These are phyloP conservation scores for Phyllotis vaccarum DNA, from an alignment of 2,797 vertebrate genomes.

Conservation along the genomic window DNA sequence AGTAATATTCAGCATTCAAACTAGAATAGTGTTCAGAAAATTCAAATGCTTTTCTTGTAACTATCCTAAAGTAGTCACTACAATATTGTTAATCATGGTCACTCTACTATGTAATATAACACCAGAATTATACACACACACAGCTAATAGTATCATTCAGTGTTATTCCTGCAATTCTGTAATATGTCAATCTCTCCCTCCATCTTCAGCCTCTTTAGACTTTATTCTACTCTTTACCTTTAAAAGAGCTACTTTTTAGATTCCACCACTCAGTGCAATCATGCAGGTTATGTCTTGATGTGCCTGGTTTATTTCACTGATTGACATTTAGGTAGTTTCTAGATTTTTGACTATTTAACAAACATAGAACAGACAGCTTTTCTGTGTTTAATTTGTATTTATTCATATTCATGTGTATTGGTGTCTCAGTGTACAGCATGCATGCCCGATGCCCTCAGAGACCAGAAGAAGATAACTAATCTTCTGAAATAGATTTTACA, in stretches of 20 bases:
- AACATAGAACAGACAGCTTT: background rate
- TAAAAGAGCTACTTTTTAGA: background rate
- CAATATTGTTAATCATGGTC: background rate
- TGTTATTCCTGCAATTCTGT: background rate
- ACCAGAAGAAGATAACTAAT: background rate
- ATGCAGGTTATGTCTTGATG: background rate
- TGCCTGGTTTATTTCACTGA: background rate
- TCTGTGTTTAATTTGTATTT: background rate
- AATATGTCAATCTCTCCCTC: too few species aligned
- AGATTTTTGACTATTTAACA: too few species aligned
- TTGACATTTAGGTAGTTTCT: background rate
- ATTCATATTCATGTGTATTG: background rate
- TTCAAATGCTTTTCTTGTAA: background rate
- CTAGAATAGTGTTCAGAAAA: background rate
- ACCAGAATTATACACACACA: background rate
- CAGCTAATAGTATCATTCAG: background rate
- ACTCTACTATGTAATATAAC: background rate
- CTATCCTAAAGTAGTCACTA: background rate
- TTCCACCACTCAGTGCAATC: background rate
- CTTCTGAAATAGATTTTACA: background rate
- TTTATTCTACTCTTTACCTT: background rate
- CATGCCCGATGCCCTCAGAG: background rate
- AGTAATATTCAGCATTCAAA: background rate
- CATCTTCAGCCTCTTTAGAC: too few species aligned
- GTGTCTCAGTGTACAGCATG: background rate